A percentile compares a stretch with the other conserved stretches of the same genome.
Conservation (phyloP, 92 coral and sea anemone genomes). For the Phenganax subtilis region DNA sequence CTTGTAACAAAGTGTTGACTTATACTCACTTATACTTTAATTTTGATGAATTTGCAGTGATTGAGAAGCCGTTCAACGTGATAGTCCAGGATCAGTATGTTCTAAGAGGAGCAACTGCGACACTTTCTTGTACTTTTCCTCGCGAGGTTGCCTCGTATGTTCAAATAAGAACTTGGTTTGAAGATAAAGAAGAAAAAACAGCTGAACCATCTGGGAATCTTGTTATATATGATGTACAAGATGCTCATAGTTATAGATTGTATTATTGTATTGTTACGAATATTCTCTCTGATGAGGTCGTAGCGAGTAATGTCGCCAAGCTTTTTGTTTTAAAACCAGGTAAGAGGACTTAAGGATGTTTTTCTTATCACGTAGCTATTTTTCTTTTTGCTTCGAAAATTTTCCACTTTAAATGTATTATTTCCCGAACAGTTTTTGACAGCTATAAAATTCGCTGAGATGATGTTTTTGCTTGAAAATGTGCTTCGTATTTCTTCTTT, state of each 20-base stretch:
- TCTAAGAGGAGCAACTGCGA: conserved; percentile 76
- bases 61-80: conserved; percentile 65
- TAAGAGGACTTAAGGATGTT: background rate
- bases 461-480: too few relatives aligned
- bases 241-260: conserved; percentile 45
- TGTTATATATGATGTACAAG: conserved; percentile 66
- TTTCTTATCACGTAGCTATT: background rate
- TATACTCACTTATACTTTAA: background rate
- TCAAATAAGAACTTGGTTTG: conserved; percentile 71
- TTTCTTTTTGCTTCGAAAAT: background rate
- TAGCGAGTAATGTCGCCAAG: conserved; percentile 87
- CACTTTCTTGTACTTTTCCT: conserved; percentile 66
- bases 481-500: too few relatives aligned
- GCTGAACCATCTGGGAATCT: conserved; percentile 91
- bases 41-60: conserved; percentile 49
- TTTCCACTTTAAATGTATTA: too few relatives aligned
- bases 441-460: too few relatives aligned
- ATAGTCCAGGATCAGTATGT: conserved; percentile 70
- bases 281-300: conserved; percentile 60
- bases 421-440: too few relatives aligned
- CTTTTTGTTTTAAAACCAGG: conserved; percentile 42
- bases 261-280: conserved; percentile 77
- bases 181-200: conserved; percentile 48
- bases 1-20: too few relatives aligned
- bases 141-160: conserved; percentile 63